Evolutionary conservation across 2,797 vertebrate genomes (phyloP).

Genomic region (Dicrostonyx torquatus): DNA sequence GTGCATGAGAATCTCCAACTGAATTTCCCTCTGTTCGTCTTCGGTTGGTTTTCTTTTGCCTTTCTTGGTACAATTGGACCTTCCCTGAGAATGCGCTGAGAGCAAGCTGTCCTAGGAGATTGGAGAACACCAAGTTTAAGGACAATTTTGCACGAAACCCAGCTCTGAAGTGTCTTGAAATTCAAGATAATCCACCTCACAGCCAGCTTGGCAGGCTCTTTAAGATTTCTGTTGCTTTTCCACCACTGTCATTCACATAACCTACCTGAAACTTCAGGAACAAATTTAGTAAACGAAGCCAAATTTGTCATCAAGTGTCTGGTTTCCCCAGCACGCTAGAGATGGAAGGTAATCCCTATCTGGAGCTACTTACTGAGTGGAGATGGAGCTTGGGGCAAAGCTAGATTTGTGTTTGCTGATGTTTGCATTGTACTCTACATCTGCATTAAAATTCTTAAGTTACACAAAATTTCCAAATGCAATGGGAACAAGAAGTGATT

Average conservation of each 20-base stretch:
- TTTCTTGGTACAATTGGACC: background rate
- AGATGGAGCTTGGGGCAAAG: constrained; percentile 67
- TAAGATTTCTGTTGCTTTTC: background rate
- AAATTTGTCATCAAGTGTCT: background rate
- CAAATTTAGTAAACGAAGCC: constrained; percentile 9
- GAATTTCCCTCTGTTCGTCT: background rate
- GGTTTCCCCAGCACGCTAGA: constrained; percentile 39
- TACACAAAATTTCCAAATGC: constrained; percentile 73
- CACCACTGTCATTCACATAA: background rate
- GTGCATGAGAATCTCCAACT: background rate
- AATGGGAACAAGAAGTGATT: constrained; percentile 60
- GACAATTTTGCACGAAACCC: background rate
- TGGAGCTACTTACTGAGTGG: constrained; percentile 59
- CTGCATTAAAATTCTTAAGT: constrained; percentile 71
- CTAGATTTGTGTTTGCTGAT: constrained; percentile 64
- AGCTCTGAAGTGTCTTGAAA: background rate
- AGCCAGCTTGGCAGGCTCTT: background rate
- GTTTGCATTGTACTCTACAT: constrained; percentile 62
- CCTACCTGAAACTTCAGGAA: background rate
- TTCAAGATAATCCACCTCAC: background rate
- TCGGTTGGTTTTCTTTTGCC: background rate
- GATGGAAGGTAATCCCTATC: constrained; percentile 65
- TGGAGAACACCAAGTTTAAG: background rate
- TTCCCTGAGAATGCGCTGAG: background rate
- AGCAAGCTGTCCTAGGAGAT: background rate